Evolutionary conservation across 2,797 vertebrate genomes (phyloP).

Genomic region (Psittacula derbiana): DNA sequence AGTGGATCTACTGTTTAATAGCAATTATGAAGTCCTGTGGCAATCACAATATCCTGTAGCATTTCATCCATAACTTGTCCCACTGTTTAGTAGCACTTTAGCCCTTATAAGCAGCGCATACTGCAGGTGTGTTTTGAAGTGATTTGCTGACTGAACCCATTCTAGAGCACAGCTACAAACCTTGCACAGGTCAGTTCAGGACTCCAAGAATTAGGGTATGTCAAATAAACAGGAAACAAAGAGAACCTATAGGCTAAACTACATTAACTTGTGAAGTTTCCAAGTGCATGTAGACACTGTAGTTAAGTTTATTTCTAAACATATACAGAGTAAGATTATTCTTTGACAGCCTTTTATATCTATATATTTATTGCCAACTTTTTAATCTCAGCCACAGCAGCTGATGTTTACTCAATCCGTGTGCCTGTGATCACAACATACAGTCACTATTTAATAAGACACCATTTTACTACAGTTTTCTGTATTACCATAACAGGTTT

Average conservation of each 20-base stretch:
- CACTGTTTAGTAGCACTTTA: neutral
- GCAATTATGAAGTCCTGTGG: neutral
- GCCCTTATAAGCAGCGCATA: neutral
- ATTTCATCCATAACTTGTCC: neutral
- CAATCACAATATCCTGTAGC: neutral
- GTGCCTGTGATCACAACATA: neutral
- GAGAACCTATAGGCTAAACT: neutral
- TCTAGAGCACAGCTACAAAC: neutral
- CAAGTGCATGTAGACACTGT: neutral
- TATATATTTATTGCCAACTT: neutral
- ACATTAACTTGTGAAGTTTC: neutral
- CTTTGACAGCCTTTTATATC: neutral
- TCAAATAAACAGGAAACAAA: slow-evolving; percentile 10
- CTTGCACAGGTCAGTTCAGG: neutral
- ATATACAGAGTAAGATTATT: neutral
- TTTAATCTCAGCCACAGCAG: neutral
- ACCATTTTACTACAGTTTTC: neutral
- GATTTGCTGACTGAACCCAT: neutral
- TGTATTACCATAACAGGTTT: neutral
- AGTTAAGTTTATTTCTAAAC: slow-evolving; percentile 44
- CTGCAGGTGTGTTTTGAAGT: neutral
- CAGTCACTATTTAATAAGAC: neutral
- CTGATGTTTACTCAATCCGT: neutral
- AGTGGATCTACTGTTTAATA: neutral
- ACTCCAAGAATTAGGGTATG: slow-evolving; percentile 8